Conservation (phyloP, 2,888 invertebrate species). For the Caenorhabditis uteleia region DNA sequence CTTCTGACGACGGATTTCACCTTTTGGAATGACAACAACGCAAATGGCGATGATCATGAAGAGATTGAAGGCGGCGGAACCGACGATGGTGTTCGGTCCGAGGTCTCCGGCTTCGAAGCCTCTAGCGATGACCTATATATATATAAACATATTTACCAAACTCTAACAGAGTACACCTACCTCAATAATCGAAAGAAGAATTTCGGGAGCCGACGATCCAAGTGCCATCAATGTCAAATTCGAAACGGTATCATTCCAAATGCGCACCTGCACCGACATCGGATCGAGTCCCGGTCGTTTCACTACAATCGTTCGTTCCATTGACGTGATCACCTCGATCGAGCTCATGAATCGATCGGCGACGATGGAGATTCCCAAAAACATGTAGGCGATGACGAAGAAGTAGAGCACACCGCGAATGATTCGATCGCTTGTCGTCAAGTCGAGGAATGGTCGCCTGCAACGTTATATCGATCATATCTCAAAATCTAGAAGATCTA, state of each 20-base stretch:
- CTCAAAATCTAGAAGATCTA: too few relatives aligned
- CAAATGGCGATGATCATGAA: constrained; percentile 97
- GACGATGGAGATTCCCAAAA: constrained; percentile 97
- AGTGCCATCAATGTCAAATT: constrained; percentile 98
- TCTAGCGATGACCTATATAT: constrained; percentile 76
- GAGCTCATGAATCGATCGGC: constrained; percentile 99
- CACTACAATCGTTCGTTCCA: constrained; percentile 91
- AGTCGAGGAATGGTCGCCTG: constrained; percentile 68
- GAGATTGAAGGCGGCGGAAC: constrained; percentile 96
- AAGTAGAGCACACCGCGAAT: constrained; percentile 86
- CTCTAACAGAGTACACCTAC: constrained; percentile 75
- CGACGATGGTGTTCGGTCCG: constrained; percentile 97
- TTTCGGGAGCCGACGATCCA: constrained; percentile 95
- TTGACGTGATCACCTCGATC: constrained; percentile 91
- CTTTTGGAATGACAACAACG: constrained; percentile 73
- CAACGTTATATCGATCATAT: constrained; percentile 11
- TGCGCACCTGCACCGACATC: constrained; percentile 84
- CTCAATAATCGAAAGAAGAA: constrained; percentile 94
- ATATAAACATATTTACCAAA: not conserved
- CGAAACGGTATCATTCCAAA: constrained; percentile 99
- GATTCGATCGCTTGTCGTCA: constrained; percentile 55
- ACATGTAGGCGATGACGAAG: constrained; percentile 86
- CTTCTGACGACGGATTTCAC: constrained; percentile 67
- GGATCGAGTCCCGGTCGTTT: constrained; percentile 86
- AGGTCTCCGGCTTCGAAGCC: constrained; percentile 93